Evolutionary conservation across 2,113 vertebrate genomes (phyloP).

Genomic region (Tenrec ecaudatus): DNA sequence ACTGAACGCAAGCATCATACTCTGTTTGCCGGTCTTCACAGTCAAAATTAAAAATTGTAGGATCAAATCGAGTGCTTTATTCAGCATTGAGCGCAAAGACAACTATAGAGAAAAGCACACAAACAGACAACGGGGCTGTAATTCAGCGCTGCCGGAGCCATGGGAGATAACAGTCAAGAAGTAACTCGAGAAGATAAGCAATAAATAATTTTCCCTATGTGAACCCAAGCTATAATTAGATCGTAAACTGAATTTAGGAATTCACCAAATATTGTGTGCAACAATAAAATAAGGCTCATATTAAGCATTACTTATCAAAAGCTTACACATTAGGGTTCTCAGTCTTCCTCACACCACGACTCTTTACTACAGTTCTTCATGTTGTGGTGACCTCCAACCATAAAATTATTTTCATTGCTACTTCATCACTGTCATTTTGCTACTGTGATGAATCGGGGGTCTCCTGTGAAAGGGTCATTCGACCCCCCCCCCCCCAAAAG

Average conservation of each 20-base stretch:
- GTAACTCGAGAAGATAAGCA: too few relatives aligned
- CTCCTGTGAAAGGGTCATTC: too few relatives aligned
- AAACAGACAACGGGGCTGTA: neutral
- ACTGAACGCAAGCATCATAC: too few relatives aligned
- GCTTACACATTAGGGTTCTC: neutral
- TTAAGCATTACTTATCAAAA: slow-evolving; percentile 55
- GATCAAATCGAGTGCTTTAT: neutral
- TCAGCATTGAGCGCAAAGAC: neutral
- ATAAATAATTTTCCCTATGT: slow-evolving; percentile 47
- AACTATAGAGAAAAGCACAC: neutral
- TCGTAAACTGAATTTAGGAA: slow-evolving; percentile 55
- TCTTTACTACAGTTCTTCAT: too few relatives aligned
- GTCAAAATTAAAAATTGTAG: neutral
- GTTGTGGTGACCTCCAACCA: too few relatives aligned
- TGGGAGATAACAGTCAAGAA: too few relatives aligned
- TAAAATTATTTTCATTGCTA: too few relatives aligned
- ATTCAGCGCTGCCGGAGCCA: neutral
- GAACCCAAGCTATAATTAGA: slow-evolving; percentile 71
- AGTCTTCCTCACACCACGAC: too few relatives aligned
- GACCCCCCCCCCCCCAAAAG: too few relatives aligned
- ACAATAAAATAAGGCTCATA: slow-evolving; percentile 53
- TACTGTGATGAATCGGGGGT: too few relatives aligned
- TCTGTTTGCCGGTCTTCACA: neutral
- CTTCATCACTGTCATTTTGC: too few relatives aligned
- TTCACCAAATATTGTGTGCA: neutral